Evolutionary conservation across 1,140 invertebrate genomes (phyloP).

Genomic region (Gonatopus flavifemur): DNA sequence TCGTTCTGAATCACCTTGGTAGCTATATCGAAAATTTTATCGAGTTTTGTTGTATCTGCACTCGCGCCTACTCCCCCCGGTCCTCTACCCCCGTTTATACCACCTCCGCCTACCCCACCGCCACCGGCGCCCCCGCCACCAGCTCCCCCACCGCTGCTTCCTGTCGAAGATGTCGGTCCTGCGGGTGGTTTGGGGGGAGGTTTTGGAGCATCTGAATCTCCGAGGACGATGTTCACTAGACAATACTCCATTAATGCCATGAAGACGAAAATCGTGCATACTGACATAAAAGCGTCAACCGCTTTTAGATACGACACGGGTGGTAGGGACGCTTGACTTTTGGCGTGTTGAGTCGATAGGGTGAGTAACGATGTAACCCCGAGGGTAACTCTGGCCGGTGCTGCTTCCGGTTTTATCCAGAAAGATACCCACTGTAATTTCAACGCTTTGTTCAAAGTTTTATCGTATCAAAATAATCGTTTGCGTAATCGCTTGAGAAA

Average conservation of each 20-base stretch:
- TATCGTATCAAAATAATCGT: conserved; percentile 1
- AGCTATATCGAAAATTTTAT: conserved; percentile 62
- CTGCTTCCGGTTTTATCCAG: conserved; percentile 90
- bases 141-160: too few species aligned
- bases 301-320: conserved; percentile 90
- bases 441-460: too few species aligned
- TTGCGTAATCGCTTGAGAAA: conserved; percentile 1
- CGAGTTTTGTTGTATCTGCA: conserved; percentile 52
- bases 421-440: conserved; percentile 90
- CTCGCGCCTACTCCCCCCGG: too few species aligned
- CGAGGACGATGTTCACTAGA: conserved; percentile 85
- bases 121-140: too few species aligned
- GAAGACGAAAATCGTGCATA: conserved; percentile 89
- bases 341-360: conserved; percentile 87
- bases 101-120: too few species aligned
- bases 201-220: conserved; percentile 67
- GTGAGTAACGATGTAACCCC: conserved; percentile 89
- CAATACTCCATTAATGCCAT: conserved; percentile 94
- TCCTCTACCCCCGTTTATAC: too few species aligned
- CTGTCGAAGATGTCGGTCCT: conserved; percentile 37
- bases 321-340: conserved; percentile 84
- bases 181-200: conserved; percentile 45
- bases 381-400: conserved; percentile 83
- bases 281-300: conserved; percentile 89
- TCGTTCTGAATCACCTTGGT: conserved; percentile 54